phyloP scores from a whole-genome alignment of 2,888 invertebrate species.

The Dascillus cervinus region DNA sequence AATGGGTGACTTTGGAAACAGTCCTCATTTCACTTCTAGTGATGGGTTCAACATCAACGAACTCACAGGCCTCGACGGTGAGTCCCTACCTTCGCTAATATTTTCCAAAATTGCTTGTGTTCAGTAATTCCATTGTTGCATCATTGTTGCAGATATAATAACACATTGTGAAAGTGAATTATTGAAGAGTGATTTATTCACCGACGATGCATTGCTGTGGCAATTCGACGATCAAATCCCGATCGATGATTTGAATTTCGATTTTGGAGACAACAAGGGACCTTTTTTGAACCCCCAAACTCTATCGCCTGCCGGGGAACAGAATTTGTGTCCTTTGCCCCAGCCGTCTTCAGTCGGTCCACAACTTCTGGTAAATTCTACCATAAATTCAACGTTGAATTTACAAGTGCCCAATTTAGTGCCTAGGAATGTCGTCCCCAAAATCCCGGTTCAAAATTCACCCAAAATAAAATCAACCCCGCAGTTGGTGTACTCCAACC shows the following conservation, averaged over 20 bases:
- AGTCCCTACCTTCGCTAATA: constrained; percentile 18
- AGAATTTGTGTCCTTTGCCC: not conserved
- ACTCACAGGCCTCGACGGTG: constrained; percentile 63
- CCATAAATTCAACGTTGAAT: too few species aligned
- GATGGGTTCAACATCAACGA: constrained; percentile 61
- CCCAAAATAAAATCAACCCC: constrained; percentile 18
- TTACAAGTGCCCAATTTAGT: not conserved
- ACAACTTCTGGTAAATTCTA: too few species aligned
- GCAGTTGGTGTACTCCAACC: constrained; percentile 33
- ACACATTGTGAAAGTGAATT: constrained; percentile 61
- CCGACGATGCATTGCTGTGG: constrained; percentile 45
- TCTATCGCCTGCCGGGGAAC: constrained; percentile 17
- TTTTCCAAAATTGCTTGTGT: not conserved
- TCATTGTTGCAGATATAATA: constrained; percentile 51
- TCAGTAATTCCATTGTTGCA: constrained; percentile 6
- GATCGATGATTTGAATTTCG: constrained; percentile 41
- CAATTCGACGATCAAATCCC: constrained; percentile 43
- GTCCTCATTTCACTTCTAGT: constrained; percentile 40
- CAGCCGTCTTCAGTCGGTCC: not conserved
- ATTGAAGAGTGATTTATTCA: constrained; percentile 47
- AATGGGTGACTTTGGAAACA: constrained; percentile 36
- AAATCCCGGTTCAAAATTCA: constrained; percentile 14
- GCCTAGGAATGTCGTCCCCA: constrained; percentile 7
- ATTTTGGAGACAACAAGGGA: constrained; percentile 37
- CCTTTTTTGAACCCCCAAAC: constrained; percentile 26